phyloP scores from a whole-genome alignment of 2,113 vertebrate species.

The Buteo buteo region DNA sequence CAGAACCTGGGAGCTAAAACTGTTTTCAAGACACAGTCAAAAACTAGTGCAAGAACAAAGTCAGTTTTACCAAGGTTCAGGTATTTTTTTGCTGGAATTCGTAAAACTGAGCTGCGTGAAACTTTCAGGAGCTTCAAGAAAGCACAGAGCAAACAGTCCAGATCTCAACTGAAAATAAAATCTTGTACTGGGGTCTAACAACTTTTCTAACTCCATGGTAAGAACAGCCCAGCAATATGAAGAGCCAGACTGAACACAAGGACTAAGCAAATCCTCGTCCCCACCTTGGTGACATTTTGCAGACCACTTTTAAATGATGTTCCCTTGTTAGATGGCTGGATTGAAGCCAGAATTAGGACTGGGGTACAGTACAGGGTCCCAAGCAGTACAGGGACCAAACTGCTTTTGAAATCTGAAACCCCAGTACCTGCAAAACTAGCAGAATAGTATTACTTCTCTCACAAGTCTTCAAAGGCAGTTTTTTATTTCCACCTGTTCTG shows the following conservation, averaged over 20 bases:
- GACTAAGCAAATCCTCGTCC: neutral
- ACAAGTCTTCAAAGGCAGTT: neutral
- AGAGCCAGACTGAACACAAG: neutral
- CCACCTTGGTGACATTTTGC: neutral
- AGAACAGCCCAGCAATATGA: neutral
- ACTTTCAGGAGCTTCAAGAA: neutral
- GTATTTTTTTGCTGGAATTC: neutral
- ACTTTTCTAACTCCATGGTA: neutral
- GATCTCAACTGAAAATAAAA: neutral
- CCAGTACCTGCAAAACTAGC: neutral
- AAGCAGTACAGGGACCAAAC: neutral
- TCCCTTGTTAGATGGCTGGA: neutral
- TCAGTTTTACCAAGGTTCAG: neutral
- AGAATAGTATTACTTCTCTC: neutral
- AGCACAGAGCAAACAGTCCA: neutral
- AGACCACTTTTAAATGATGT: neutral
- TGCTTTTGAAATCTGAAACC: neutral
- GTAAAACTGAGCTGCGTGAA: neutral
- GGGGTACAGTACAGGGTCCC: too few species aligned
- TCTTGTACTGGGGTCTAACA: neutral
- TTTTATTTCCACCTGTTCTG: neutral
- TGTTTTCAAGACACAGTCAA: neutral
- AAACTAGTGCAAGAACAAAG: neutral
- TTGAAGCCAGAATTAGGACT: neutral
- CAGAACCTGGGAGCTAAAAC: neutral